phyloP scores from a whole-genome alignment of 2,113 vertebrate genomes.

The Laticauda laticaudata region DNA sequence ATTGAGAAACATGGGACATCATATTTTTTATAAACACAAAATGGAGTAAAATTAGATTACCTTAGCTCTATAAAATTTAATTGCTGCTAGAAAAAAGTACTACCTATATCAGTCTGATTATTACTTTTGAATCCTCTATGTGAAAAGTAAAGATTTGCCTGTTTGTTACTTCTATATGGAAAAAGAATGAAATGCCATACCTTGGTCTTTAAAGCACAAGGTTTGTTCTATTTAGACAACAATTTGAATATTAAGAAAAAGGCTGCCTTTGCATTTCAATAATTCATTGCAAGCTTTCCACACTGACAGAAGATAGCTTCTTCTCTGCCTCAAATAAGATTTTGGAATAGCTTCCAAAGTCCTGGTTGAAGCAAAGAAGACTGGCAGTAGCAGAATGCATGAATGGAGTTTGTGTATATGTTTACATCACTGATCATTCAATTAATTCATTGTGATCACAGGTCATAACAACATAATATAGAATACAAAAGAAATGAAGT shows the following conservation, averaged over 20 bases:
- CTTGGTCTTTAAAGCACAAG: not conserved
- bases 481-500: not conserved
- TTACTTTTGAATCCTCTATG: not conserved
- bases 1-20: not conserved
- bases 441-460: not conserved
- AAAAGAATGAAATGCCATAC: not conserved
- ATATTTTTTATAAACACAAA: not conserved
- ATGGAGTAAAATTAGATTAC: not conserved
- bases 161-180: not conserved
- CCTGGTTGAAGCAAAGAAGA: not conserved
- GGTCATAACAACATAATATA: not conserved
- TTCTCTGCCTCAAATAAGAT: not conserved
- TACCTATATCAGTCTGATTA: not conserved
- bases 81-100: not conserved
- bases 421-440: not conserved
- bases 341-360: not conserved
- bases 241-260: not conserved
- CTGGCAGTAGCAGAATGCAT: not conserved
- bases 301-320: not conserved
- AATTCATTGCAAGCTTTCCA: not conserved
- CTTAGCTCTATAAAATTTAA: not conserved
- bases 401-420: not conserved
- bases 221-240: not conserved
- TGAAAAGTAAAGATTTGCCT: not conserved
- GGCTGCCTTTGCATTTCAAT: not conserved